These are phyloP conservation scores for Baryphthengus martii DNA, from an alignment of 2,113 vertebrate species.

Conservation along the genomic window DNA sequence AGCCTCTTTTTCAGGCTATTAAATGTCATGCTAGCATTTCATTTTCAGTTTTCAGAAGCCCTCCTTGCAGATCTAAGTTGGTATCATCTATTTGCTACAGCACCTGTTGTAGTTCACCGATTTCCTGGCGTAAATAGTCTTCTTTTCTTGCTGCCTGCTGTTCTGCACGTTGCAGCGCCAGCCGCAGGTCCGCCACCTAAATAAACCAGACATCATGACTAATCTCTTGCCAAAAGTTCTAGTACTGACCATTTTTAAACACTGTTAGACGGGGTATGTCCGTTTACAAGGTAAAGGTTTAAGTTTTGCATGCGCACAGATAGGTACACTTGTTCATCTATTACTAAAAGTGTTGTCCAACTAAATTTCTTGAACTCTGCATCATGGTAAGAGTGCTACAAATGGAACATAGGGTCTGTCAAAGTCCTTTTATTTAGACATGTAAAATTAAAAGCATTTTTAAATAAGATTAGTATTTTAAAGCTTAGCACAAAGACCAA, in stretches of 20 bases:
- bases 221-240: background rate
- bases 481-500: background rate
- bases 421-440: background rate
- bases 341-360: background rate
- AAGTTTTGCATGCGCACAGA: background rate
- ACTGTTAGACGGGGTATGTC: background rate
- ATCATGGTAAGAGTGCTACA: background rate
- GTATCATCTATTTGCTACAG: background rate
- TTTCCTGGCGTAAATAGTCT: constrained; percentile 95
- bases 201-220: background rate
- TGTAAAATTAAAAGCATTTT: background rate
- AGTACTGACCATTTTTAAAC: background rate
- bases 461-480: background rate
- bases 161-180: constrained; percentile 90
- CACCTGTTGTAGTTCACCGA: constrained; percentile 93
- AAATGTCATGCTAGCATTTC: background rate
- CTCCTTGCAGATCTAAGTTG: background rate
- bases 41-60: background rate
- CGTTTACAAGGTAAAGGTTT: background rate
- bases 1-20: background rate
- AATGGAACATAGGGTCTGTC: background rate
- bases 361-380: background rate
- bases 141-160: constrained; percentile 94
- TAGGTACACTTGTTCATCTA: background rate
- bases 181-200: constrained; percentile 90